These are phyloP conservation scores for Pyrgilauda ruficollis DNA, from an alignment of 2,113 vertebrate genomes.

Conservation along the genomic window DNA sequence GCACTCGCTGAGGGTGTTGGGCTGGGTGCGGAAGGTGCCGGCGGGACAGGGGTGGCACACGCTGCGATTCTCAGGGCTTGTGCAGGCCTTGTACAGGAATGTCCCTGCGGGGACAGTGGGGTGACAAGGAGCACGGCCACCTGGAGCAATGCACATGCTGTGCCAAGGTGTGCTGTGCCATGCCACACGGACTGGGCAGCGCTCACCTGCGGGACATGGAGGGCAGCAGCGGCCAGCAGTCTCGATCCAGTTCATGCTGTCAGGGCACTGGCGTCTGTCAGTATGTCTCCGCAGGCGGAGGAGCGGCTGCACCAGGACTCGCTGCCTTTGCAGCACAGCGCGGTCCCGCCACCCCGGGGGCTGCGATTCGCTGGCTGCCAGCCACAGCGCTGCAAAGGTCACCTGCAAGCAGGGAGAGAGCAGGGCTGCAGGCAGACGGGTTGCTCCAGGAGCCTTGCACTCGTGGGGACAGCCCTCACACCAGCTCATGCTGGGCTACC, in stretches of 20 bases:
- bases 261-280: fast-evolving
- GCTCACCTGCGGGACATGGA: conserved; percentile 38
- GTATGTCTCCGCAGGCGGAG: background rate
- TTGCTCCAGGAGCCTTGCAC: background rate
- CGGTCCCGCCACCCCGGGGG: background rate
- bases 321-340: fast-evolving
- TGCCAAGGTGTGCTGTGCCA: background rate
- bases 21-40: conserved; percentile 45
- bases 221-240: fast-evolving
- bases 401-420: background rate
- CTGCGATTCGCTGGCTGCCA: background rate
- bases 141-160: fast-evolving
- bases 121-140: background rate
- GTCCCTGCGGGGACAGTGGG: conserved; percentile 18
- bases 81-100: background rate
- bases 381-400: background rate
- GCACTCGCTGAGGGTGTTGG: conserved; percentile 43
- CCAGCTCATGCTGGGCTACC: fast-evolving
- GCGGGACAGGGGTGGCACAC: background rate
- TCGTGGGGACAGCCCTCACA: background rate
- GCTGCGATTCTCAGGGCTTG: fast-evolving
- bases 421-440: background rate
- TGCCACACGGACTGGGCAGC: fast-evolving
- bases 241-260: background rate
- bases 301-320: background rate